These are phyloP conservation scores for Diphyllodes magnificus DNA, from an alignment of 2,113 vertebrate species.

Conservation along the genomic window DNA sequence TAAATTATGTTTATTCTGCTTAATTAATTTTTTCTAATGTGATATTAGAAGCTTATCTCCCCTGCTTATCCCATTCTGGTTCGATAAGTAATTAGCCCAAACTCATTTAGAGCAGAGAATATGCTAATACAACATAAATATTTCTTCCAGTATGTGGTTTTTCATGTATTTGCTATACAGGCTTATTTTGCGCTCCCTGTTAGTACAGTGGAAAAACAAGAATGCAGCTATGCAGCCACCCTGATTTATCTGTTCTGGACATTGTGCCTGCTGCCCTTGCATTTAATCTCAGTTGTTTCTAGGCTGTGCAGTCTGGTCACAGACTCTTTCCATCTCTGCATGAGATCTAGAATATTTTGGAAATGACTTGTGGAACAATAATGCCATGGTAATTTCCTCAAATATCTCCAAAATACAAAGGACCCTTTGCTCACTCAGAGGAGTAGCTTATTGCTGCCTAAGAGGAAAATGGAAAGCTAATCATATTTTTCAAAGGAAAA, in stretches of 20 bases:
- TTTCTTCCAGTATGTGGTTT: background rate
- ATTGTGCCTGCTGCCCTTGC: background rate
- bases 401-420: background rate
- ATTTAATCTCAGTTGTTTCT: conserved; percentile 5
- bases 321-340: background rate
- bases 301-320: background rate
- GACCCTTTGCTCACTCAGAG: background rate
- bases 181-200: background rate
- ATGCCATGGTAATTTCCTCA: background rate
- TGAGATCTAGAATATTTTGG: background rate
- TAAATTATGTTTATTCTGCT: background rate
- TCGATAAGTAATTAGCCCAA: background rate
- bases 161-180: background rate
- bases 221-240: background rate
- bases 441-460: background rate
- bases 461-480: conserved; percentile 12
- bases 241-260: conserved; percentile 37
- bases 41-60: conserved; percentile 12
- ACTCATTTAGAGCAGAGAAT: background rate
- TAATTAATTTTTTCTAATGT: conserved; percentile 29
- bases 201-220: background rate
- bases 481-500: conserved; percentile 9
- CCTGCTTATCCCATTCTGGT: background rate
- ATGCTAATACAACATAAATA: background rate
- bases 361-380: background rate